These are phyloP conservation scores for Regulus satrapa DNA, from an alignment of 2,113 vertebrate species.

Conservation along the genomic window DNA sequence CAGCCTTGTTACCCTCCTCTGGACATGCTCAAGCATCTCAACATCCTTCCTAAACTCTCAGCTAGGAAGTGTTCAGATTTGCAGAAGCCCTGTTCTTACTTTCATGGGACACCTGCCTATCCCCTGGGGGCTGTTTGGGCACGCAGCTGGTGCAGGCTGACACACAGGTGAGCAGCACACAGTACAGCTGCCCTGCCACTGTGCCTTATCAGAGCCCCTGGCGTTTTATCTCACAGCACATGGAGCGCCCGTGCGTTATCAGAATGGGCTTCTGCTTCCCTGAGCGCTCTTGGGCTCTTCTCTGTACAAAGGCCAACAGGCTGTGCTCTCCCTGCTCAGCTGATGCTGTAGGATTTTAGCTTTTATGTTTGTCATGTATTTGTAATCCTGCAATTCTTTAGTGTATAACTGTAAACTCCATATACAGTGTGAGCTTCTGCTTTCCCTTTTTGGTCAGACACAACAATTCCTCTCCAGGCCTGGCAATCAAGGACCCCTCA, in stretches of 20 bases:
- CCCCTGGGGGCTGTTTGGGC: neutral
- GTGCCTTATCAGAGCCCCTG: neutral
- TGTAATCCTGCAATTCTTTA: neutral
- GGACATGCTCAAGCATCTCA: too few species aligned
- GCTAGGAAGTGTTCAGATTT: neutral
- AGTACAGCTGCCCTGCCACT: neutral
- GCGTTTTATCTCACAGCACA: accelerated
- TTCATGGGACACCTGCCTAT: neutral
- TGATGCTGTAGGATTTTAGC: neutral
- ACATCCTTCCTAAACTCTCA: too few species aligned
- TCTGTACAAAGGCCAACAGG: neutral
- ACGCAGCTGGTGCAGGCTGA: accelerated
- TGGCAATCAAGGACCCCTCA: neutral
- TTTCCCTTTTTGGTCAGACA: neutral
- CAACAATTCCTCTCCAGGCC: neutral
- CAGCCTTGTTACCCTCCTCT: too few species aligned
- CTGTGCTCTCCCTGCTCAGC: neutral
- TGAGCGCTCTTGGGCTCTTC: neutral
- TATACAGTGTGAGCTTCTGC: neutral
- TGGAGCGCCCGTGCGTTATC: accelerated
- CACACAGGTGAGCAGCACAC: neutral
- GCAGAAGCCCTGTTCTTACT: neutral
- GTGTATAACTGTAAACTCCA: neutral
- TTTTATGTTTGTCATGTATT: neutral
- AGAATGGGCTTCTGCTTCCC: neutral